Evolutionary conservation across 2,888 invertebrate genomes (phyloP), one percentile per base, ranked within the genome.

Genomic region (Thereva unica): DNA sequence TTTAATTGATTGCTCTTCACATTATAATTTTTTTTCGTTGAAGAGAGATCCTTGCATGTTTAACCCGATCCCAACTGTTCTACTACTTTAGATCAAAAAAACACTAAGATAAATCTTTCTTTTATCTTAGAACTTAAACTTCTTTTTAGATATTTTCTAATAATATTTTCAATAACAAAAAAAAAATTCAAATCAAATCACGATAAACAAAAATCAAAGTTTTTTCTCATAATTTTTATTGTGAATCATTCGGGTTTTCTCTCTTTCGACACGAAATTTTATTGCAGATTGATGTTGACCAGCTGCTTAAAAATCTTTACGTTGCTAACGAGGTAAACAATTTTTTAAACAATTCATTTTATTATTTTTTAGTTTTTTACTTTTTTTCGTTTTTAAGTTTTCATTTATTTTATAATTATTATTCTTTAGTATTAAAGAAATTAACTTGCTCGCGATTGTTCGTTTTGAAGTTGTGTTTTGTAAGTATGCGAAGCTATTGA

Each of bases 291-390:
- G 82, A 81, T 73, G 80, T 85, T 73, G 82, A 84, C 73, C 80
- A 83, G 68, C 80, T 86, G 74, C 82, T 85, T 76, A 83, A 81
- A 73, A 82, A 81, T 71, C 80, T 87, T 78, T 75, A 78, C 66
- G 77, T 84, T 67, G 79, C 81, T 71, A 84, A 84, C 68, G 82
- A 83, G 80, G 85, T 83, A 81, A 78, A 71, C 59, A 68, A 45
- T 47, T 59, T 59, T 59, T 59, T 54, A 34, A 59, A 63, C n/a
- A 40, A 49, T 6, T 59, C 67, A 45, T 63, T 47, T 63, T 55
- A 52, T 63, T 67, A 38, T 59, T 68, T 56, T 63, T 66, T 47
- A 64, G 57, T 56, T 45, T 23, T 23, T 23, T 23, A 23, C 2
- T 23, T 23, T 56, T 45, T 23, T 23, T 23, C 2, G 2, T 23